These are phyloP conservation scores for Gulo gulo DNA, from an alignment of 2,113 vertebrate species.

Conservation along the genomic window DNA sequence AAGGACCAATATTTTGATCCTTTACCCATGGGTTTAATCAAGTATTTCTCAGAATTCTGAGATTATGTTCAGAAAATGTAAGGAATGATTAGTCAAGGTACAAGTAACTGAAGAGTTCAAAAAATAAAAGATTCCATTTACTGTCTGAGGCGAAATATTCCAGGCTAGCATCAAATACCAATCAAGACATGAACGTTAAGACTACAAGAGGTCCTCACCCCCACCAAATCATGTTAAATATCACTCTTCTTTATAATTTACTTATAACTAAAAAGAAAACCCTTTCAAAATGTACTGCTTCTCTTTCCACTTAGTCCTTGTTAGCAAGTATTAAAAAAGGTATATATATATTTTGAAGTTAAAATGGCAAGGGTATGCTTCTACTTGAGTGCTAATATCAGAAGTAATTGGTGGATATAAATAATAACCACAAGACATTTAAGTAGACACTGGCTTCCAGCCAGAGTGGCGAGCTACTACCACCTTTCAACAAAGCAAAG, in stretches of 20 bases:
- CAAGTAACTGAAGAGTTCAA: conserved; percentile 26
- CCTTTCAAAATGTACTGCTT: background rate
- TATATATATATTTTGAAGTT: background rate
- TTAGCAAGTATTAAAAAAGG: background rate
- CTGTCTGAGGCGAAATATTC: background rate
- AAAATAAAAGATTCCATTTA: conserved; percentile 2
- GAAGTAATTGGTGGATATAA: background rate
- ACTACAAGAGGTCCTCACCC: background rate
- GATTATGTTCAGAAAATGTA: background rate
- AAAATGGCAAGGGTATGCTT: background rate
- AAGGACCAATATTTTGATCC: conserved; percentile 47
- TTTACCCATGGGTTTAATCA: conserved; percentile 45
- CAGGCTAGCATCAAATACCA: background rate
- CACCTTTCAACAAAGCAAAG: background rate
- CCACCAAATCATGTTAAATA: background rate
- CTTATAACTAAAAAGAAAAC: conserved; percentile 8
- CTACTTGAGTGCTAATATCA: background rate
- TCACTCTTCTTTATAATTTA: background rate
- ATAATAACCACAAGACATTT: background rate
- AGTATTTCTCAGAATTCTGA: conserved; percentile 35
- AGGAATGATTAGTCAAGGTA: conserved; percentile 42
- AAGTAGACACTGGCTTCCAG: background rate
- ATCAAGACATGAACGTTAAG: background rate
- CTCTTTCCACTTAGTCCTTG: background rate
- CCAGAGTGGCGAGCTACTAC: background rate